These are phyloP conservation scores for Corythaeola cristata DNA, from an alignment of 2,113 vertebrate species.

Conservation along the genomic window DNA sequence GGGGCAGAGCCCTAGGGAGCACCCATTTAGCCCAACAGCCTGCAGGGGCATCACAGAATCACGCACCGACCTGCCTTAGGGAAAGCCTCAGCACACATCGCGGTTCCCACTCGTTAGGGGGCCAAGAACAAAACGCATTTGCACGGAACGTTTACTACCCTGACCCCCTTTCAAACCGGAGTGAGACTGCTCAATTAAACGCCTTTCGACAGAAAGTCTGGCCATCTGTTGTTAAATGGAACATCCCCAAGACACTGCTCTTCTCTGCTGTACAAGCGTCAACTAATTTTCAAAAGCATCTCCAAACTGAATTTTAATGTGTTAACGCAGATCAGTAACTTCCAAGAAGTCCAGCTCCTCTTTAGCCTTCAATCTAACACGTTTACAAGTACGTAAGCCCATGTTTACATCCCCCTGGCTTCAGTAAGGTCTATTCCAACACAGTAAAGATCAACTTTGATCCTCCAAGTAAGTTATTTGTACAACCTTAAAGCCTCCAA, in stretches of 20 bases:
- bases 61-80: rapidly evolving
- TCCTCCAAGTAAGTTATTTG: not conserved
- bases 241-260: not conserved
- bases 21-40: not conserved
- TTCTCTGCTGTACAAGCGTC: not conserved
- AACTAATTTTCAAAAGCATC: not conserved
- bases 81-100: not conserved
- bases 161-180: not conserved
- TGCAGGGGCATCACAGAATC: not conserved
- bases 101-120: not conserved
- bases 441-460: not conserved
- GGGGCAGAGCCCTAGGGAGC: not conserved
- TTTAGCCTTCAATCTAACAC: not conserved
- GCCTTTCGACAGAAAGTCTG: not conserved
- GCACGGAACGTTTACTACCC: not conserved
- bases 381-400: not conserved
- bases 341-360: not conserved
- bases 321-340: not conserved
- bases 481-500: not conserved
- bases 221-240: slow-evolving; percentile 25
- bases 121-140: not conserved
- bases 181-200: not conserved
- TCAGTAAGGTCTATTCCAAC: not conserved
- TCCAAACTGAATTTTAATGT: not conserved
- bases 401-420: not conserved